Evolutionary conservation across 2,888 invertebrate species (phyloP).

Genomic region (Eupithecia centaureata): DNA sequence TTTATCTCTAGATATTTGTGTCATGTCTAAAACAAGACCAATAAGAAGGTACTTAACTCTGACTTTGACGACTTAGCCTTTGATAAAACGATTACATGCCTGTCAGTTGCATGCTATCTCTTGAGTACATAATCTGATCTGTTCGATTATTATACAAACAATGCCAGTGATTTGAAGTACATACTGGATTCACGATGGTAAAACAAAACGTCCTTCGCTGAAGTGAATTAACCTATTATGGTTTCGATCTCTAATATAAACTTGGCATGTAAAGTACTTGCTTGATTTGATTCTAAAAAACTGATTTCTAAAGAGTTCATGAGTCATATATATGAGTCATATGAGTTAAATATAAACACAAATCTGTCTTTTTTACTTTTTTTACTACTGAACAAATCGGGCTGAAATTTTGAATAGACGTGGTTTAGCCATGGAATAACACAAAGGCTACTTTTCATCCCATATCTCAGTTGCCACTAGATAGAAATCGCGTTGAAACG

Average conservation of each 20-base stretch:
- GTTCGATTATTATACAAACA: conserved; percentile 64
- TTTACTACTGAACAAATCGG: too few species aligned
- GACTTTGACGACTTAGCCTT: neutral
- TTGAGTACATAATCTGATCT: conserved; percentile 50
- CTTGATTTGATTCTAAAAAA: too few species aligned
- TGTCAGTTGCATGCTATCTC: neutral
- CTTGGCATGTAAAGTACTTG: too few species aligned
- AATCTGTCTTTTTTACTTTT: too few species aligned
- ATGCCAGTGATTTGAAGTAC: conserved; percentile 60
- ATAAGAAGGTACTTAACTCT: neutral
- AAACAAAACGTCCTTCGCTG: neutral
- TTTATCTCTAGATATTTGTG: neutral
- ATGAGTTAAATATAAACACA: too few species aligned
- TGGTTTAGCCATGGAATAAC: too few species aligned
- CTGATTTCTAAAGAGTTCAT: too few species aligned
- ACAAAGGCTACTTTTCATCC: too few species aligned
- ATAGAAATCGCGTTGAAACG: too few species aligned
- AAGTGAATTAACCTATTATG: conserved; percentile 25
- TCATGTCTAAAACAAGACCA: neutral
- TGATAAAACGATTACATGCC: neutral
- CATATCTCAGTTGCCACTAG: too few species aligned
- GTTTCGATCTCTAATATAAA: neutral
- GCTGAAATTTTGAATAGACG: too few species aligned
- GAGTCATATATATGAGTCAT: too few species aligned
- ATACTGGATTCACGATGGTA: conserved; percentile 2